Evolutionary conservation across 2,113 vertebrate species (phyloP).

Genomic region (Astur gentilis): DNA sequence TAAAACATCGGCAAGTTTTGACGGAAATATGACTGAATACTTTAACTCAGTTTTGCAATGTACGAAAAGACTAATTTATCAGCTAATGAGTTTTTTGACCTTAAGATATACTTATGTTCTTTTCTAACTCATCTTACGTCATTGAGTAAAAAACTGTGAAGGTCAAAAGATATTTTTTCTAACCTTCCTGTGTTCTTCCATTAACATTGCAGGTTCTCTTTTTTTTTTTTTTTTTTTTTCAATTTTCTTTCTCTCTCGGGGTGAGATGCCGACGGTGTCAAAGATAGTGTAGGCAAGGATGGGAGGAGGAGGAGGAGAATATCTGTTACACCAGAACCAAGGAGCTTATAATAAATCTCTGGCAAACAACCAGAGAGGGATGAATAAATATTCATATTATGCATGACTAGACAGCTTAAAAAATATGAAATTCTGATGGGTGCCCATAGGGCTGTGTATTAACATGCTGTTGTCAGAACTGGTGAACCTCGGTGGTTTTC

Average conservation of each 20-base stretch:
- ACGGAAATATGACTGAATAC: neutral
- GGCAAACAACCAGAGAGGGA: neutral
- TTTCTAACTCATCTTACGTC: constrained; percentile 23
- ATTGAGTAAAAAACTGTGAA: constrained; percentile 32
- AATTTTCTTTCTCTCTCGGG: neutral
- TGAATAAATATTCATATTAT: constrained; percentile 57
- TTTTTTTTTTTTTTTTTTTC: neutral
- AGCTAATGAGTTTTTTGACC: constrained; percentile 32
- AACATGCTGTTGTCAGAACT: constrained; percentile 27
- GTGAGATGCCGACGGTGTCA: neutral
- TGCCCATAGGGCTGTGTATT: constrained; percentile 42
- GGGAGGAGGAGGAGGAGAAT: neutral
- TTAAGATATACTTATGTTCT: constrained; percentile 21
- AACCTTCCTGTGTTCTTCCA: constrained; percentile 38
- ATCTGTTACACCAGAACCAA: neutral
- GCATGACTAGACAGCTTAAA: constrained; percentile 43
- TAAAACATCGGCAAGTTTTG: neutral
- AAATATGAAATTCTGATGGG: constrained; percentile 26
- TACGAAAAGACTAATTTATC: constrained; percentile 44
- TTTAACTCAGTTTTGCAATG: constrained; percentile 40
- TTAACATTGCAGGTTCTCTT: neutral
- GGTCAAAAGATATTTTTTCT: constrained; percentile 20
- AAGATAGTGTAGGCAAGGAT: neutral
- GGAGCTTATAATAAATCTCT: constrained; percentile 44
- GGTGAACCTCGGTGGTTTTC: constrained; percentile 26